Percentiles rank a stretch among this genome's conserved stretches.
Conservation (phyloP, 1,140 invertebrate genomes). For the Geopemphigus sp. region DNA sequence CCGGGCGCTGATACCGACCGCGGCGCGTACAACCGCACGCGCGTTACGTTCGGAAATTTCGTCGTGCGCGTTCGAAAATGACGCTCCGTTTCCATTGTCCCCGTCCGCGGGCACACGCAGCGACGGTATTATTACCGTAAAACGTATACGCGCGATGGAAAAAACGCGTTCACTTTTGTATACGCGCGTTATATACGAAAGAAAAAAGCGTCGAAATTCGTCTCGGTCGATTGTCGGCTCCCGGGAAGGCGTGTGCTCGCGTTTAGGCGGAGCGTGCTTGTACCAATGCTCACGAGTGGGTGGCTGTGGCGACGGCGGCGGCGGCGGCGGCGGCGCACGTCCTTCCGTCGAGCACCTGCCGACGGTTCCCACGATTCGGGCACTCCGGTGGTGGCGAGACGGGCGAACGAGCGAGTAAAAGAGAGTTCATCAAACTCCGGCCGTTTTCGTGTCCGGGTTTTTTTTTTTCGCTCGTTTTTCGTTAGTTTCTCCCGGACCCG, state of each 20-base stretch:
- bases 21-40: no score
- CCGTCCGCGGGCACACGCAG: no score
- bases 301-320: slow-evolving; percentile 19
- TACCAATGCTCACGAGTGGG: slow-evolving; percentile 44
- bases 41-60: no score
- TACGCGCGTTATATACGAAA: background rate
- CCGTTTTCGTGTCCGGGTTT: background rate
- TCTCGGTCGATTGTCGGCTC: slow-evolving; percentile 11
- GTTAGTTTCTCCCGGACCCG: slow-evolving; percentile 5
- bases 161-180: background rate
- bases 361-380: slow-evolving; percentile 40
- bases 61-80: no score
- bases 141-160: no score
- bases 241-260: slow-evolving; percentile 36
- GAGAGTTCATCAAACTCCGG: slow-evolving; percentile 44
- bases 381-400: background rate
- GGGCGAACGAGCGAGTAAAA: background rate
- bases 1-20: no score
- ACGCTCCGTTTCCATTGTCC: no score
- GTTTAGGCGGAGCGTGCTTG: slow-evolving; percentile 48
- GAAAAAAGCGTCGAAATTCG: background rate
- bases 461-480: slow-evolving; percentile 28
- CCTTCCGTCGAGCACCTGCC: slow-evolving; percentile 40
- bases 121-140: no score
- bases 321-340: background rate